Evolutionary conservation across 1,140 invertebrate species (phyloP).

Genomic region (Pinna nobilis): DNA sequence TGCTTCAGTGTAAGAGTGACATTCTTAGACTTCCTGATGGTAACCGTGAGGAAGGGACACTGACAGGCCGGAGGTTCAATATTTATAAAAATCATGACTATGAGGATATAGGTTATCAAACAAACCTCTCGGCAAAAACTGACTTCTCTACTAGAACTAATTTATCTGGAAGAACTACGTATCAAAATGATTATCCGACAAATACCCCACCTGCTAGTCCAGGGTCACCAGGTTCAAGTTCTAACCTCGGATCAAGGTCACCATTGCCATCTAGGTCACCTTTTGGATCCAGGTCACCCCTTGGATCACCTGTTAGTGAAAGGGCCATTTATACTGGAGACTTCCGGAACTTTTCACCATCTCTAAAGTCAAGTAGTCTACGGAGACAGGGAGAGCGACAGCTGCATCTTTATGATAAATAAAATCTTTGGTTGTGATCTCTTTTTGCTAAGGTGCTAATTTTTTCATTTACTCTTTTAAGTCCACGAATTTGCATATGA

Average conservation of each 20-base stretch:
- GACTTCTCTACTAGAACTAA: background rate
- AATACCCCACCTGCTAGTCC: slow-evolving; percentile 8
- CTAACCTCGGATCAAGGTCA: background rate
- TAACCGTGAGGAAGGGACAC: background rate
- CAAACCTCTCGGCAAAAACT: background rate
- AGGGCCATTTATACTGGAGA: slow-evolving; percentile 14
- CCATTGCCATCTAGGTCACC: background rate
- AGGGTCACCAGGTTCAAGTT: background rate
- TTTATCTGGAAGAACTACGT: slow-evolving; percentile 6
- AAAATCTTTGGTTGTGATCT: too few relatives aligned
- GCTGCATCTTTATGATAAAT: slow-evolving; percentile 12
- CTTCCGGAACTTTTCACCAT: slow-evolving; percentile 16
- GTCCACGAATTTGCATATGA: too few relatives aligned
- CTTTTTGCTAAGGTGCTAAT: too few relatives aligned
- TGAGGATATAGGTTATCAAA: slow-evolving; percentile 8
- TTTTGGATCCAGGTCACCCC: background rate
- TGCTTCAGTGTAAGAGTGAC: background rate
- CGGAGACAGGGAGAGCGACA: background rate
- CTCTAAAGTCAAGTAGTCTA: background rate
- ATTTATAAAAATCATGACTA: slow-evolving; percentile 20
- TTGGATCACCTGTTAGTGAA: slow-evolving; percentile 1
- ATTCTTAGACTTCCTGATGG: background rate
- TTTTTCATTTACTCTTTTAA: too few relatives aligned
- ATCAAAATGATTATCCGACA: slow-evolving; percentile 7
- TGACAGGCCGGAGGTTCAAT: background rate